Evolutionary conservation across 2,797 vertebrate species (phyloP).

Genomic region (Cirrhinus mrigala): DNA sequence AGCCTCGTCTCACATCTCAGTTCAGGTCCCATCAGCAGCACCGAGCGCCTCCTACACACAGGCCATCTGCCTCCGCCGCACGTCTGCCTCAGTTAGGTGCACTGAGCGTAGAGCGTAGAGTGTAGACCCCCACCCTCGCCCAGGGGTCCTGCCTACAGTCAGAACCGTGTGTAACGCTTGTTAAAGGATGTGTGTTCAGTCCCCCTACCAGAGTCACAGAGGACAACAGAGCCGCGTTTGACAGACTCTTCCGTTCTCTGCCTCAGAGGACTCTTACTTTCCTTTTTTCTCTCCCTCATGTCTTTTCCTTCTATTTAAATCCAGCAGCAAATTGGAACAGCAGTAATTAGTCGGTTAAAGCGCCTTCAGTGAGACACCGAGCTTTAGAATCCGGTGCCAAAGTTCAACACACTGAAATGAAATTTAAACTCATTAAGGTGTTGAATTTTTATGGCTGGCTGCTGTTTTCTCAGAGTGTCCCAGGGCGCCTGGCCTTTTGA

Average conservation of each 20-base stretch:
- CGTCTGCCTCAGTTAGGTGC: constrained; percentile 24
- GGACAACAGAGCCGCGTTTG: constrained; percentile 16
- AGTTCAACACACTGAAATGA: constrained; percentile 87
- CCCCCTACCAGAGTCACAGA: constrained; percentile 19
- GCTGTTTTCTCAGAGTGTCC: constrained; percentile 90
- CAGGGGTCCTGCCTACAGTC: constrained; percentile 29
- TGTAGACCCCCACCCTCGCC: background rate
- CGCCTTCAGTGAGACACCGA: constrained; percentile 69
- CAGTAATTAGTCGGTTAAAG: constrained; percentile 82
- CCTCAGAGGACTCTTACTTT: constrained; percentile 31
- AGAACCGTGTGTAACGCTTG: constrained; percentile 12
- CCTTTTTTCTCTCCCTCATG: constrained; percentile 32
- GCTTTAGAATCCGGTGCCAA: constrained; percentile 82
- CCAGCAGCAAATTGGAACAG: constrained; percentile 80
- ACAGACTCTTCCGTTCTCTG: constrained; percentile 8
- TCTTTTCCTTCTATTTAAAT: constrained; percentile 57
- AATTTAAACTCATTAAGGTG: constrained; percentile 93
- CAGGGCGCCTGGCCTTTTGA: constrained; percentile 87
- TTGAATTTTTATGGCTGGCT: constrained; percentile 89
- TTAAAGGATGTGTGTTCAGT: constrained; percentile 43
- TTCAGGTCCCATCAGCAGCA: constrained; percentile 22
- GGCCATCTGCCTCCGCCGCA: constrained; percentile 27
- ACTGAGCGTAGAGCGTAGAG: background rate
- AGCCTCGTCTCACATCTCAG: constrained; percentile 12
- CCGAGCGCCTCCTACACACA: background rate